phyloP scores from a whole-genome alignment of 1,140 invertebrate genomes.

The Cotesia chilonis region DNA sequence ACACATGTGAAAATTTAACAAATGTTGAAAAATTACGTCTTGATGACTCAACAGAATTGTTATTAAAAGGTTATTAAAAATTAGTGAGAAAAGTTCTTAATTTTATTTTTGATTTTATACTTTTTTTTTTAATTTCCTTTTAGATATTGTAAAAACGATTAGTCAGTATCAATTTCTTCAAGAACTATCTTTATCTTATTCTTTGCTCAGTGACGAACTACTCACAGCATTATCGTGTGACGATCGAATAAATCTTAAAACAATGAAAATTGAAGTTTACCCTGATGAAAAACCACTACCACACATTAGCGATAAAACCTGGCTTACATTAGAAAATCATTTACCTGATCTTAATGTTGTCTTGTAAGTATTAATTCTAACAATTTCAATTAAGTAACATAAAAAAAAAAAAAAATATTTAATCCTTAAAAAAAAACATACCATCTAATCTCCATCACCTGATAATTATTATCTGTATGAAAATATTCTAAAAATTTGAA shows the following conservation, averaged over 20 bases:
- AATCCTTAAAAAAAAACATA: too few relatives aligned
- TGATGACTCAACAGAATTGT: conserved; percentile 47
- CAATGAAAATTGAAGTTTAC: conserved; percentile 56
- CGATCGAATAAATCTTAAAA: conserved; percentile 49
- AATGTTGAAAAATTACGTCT: conserved; percentile 49
- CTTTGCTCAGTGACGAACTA: conserved; percentile 56
- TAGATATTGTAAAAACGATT: conserved; percentile 53
- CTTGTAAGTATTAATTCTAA: conserved; percentile 48
- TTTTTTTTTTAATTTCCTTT: conserved; percentile 20
- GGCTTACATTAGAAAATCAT: conserved; percentile 48
- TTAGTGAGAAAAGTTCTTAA: conserved; percentile 14
- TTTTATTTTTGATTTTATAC: conserved; percentile 11
- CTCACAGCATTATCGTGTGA: conserved; percentile 48
- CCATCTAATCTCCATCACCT: too few relatives aligned
- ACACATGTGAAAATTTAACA: conserved; percentile 12
- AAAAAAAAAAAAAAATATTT: conserved; percentile 9
- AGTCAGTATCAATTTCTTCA: conserved; percentile 50
- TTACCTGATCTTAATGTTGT: conserved; percentile 56
- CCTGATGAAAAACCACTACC: conserved; percentile 51
- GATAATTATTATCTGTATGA: too few relatives aligned
- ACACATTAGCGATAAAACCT: conserved; percentile 50
- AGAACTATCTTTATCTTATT: conserved; percentile 58
- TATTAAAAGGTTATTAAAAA: conserved; percentile 48
- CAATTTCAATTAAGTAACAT: neutral
- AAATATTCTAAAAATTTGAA: too few relatives aligned